Conservation (phyloP, 92 coral and sea anemone genomes). For the Epizoanthus stellaris region DNA sequence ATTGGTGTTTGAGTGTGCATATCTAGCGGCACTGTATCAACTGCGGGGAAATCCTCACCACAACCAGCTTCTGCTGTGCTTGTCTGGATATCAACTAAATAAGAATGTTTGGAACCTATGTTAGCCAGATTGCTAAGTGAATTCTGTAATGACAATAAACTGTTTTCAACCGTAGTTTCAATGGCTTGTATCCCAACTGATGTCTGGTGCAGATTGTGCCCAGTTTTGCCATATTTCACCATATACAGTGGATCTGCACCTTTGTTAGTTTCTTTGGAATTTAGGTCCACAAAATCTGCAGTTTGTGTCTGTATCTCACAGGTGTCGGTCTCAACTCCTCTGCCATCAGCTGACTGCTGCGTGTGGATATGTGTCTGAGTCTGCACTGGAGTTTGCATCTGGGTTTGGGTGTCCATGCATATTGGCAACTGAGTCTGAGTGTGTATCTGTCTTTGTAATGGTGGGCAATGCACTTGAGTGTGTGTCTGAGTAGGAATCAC, state of each 20-base stretch:
- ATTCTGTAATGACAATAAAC: not conserved
- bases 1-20: conserved; percentile 72
- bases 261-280: not conserved
- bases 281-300: not conserved
- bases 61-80: not conserved
- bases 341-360: not conserved
- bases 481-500: conserved; percentile 6
- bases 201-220: not conserved
- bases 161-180: not conserved
- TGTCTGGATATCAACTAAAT: conserved; percentile 2
- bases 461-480: conserved; percentile 1
- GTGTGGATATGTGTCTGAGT: not conserved
- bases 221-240: not conserved
- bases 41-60: conserved; percentile 30
- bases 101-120: not conserved
- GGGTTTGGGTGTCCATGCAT: conserved; percentile 31
- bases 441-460: conserved; percentile 18
- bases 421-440: conserved; percentile 29
- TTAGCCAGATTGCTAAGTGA: not conserved
- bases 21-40: conserved; percentile 52
- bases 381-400: conserved; percentile 13
- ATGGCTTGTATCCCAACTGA: not conserved
- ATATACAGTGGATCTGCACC: not conserved
- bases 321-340: not conserved
- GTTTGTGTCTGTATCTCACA: conserved; percentile 42